Base-by-base conservation (phyloP, 2,888 invertebrate genomes). In the Dromius quadrimaculatus region DNA sequence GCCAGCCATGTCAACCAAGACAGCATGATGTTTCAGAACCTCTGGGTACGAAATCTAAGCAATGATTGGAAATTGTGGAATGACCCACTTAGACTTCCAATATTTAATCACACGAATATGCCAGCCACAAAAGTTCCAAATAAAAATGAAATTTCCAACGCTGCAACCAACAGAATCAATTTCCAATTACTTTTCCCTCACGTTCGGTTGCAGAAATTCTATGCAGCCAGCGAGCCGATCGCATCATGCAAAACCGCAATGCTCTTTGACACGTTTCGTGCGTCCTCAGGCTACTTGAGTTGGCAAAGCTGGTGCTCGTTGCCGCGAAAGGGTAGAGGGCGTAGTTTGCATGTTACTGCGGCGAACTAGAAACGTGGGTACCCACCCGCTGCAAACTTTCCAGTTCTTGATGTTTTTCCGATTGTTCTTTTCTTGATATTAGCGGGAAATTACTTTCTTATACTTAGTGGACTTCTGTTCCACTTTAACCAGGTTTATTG, bases 401-500 rank as follows among this genome's bases (percentile, higher is more conserved):
- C 61, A 61, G 68, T 69, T 69, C 61, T 61, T 61, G 68, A 69
- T 69, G 68, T 59, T 69, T 69, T 61, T 69, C 61, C 68, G 61
- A 61, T 69, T 69, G 68, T 69, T 69, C 68, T 69, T 69, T 69
- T 68, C 43, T 45, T 59, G 11, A 23, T 54, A 54, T 54, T 54
- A 54, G 50, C 8, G 28, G 50, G 28, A 54, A 54, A 54, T 54
- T 54, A 54, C 28, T 41, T 54, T 54, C 50, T 54, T 54, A 28
- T 23, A 28, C 50, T 54, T 54, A 28, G 28, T 54, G 50, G 50
- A 23, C 28, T 54, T 50, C 28, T 28, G 50, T 54, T 54, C 28
- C 28, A 13, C 9, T 54, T 28, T 54, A 23, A 28, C 50, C 50
- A 13, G 28, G 28, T 54, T 54, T 54, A 54, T 54, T 54, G 28